Evolutionary conservation across 2,113 vertebrate species (phyloP).

Genomic region (Spheniscus mendiculus): DNA sequence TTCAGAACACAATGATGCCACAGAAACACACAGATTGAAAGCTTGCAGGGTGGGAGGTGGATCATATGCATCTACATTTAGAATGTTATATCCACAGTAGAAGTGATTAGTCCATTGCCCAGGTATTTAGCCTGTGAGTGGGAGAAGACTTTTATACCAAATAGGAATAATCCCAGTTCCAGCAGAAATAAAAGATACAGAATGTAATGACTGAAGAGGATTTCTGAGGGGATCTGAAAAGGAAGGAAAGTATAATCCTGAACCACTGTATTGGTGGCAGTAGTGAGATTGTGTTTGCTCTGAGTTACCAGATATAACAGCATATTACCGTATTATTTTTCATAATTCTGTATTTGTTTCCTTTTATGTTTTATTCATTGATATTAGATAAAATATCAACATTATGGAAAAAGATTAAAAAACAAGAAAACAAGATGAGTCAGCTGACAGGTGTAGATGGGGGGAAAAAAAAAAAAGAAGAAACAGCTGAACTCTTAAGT

Average conservation of each 20-base stretch:
- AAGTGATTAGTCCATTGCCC: not conserved
- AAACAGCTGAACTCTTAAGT: not conserved
- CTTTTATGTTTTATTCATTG: not conserved
- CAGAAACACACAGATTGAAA: not conserved
- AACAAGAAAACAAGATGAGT: not conserved
- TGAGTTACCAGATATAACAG: not conserved
- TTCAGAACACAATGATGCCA: not conserved
- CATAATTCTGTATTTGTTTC: not conserved
- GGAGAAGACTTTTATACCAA: not conserved
- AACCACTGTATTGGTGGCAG: not conserved
- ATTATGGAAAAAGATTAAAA: not conserved
- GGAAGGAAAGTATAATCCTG: not conserved
- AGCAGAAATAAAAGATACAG: not conserved
- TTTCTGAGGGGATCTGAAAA: not conserved
- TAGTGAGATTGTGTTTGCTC: not conserved
- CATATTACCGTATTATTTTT: not conserved
- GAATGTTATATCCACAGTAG: not conserved
- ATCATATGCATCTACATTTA: not conserved
- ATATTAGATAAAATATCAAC: not conserved
- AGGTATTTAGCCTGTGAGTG: not conserved
- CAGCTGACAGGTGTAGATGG: rapidly evolving
- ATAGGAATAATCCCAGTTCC: not conserved
- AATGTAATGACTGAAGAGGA: not conserved
- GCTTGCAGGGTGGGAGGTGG: not conserved
- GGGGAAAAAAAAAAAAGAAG: too few relatives aligned